Conservation (phyloP, 2,888 invertebrate genomes). For the Holacanthella duospinosa region DNA sequence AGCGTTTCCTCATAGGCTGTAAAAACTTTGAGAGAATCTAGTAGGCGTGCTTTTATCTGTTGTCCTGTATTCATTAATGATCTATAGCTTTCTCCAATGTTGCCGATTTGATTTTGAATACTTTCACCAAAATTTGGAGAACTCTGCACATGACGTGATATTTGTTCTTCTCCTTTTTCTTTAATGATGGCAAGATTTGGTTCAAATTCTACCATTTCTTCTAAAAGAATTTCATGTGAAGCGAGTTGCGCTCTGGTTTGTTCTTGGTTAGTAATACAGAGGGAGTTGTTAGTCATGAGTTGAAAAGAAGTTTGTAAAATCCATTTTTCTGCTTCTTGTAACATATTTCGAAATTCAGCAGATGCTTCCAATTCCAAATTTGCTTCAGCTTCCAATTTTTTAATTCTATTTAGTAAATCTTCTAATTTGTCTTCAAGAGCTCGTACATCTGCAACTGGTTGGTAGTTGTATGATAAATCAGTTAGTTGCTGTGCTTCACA, state of each 20-base stretch:
- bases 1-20: constrained; percentile 85
- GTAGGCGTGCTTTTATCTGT: constrained; percentile 77
- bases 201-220: constrained; percentile 68
- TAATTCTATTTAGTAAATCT: constrained; percentile 50
- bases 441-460: constrained; percentile 55
- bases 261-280: constrained; percentile 80
- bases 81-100: constrained; percentile 87
- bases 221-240: constrained; percentile 54
- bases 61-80: constrained; percentile 76
- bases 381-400: constrained; percentile 44
- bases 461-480: constrained; percentile 57
- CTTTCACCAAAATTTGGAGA: constrained; percentile 63
- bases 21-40: constrained; percentile 82
- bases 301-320: constrained; percentile 86
- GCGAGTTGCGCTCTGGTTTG: constrained; percentile 82
- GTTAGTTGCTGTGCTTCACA: constrained; percentile 66
- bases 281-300: constrained; percentile 87
- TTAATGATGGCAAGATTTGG: constrained; percentile 68
- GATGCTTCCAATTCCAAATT: constrained; percentile 72
- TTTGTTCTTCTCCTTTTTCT: constrained; percentile 70
- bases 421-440: constrained; percentile 61
- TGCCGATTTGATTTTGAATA: constrained; percentile 73
- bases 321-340: constrained; percentile 95
- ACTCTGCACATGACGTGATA: constrained; percentile 62
- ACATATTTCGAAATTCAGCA: constrained; percentile 71